A percentile compares a stretch with the other conserved stretches of the same genome.
These are phyloP conservation scores for Oreamnos americanus DNA, from an alignment of 2,113 vertebrate genomes.

Conservation along the genomic window DNA sequence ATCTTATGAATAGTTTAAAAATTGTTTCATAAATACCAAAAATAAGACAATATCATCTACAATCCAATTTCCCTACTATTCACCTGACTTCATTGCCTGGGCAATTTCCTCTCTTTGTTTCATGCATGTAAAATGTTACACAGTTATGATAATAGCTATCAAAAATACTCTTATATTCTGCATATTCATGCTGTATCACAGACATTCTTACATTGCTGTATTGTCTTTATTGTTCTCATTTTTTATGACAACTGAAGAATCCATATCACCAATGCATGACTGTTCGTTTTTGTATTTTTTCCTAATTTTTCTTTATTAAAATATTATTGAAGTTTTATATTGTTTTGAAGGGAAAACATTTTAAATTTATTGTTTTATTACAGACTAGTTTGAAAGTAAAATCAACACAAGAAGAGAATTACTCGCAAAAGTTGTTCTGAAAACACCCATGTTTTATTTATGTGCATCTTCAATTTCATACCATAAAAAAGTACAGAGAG, in stretches of 20 bases:
- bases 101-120: neutral
- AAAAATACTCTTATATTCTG: constrained; percentile 4
- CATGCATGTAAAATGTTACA: neutral
- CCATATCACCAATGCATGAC: neutral
- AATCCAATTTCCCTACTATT: neutral
- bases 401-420: neutral
- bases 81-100: neutral
- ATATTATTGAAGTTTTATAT: constrained; percentile 27
- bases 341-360: neutral
- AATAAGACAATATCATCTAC: neutral
- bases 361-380: neutral
- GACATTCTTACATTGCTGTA: neutral
- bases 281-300: neutral
- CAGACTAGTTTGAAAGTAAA: neutral
- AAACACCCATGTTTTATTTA: constrained; percentile 45
- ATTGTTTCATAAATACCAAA: neutral
- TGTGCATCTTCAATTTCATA: neutral
- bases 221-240: neutral
- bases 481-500: neutral
- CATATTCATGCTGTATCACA: neutral
- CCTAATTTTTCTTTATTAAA: constrained; percentile 45
- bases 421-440: neutral
- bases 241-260: neutral
- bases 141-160: neutral
- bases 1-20: neutral